Evolutionary conservation across 2,113 vertebrate species (phyloP).

Genomic region (rat (Rattus norvegicus)): DNA sequence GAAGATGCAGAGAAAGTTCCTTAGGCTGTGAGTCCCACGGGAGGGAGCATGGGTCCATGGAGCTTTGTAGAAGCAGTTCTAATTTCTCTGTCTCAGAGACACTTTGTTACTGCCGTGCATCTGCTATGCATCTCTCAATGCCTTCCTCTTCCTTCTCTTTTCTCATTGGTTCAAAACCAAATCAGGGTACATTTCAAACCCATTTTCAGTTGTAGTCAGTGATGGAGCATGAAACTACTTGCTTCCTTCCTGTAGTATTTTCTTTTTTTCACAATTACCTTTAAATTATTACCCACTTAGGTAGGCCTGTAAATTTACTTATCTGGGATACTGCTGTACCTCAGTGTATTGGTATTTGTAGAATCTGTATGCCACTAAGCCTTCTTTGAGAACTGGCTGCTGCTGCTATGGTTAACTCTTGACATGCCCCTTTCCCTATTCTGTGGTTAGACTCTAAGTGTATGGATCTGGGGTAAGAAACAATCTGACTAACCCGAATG

Average conservation of each 20-base stretch:
- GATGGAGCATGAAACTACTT: not conserved
- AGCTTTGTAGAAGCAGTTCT: not conserved
- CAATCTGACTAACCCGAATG: not conserved
- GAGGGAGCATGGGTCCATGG: not conserved
- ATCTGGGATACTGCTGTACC: not conserved
- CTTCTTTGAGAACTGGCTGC: not conserved
- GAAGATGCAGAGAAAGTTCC: not conserved
- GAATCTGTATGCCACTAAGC: no score
- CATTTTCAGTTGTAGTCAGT: not conserved
- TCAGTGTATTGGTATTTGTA: not conserved
- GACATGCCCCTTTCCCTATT: not conserved
- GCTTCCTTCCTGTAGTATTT: not conserved
- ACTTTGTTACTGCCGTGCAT: not conserved
- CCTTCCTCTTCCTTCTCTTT: not conserved
- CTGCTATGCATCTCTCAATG: no score
- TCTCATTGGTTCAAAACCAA: not conserved
- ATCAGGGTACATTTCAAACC: not conserved
- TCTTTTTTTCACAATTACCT: not conserved
- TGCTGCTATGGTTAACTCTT: not conserved
- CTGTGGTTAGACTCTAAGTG: not conserved
- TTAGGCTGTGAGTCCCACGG: not conserved
- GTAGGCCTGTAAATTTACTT: not conserved
- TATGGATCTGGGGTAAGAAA: not conserved
- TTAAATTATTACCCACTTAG: not conserved
- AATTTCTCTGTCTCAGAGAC: not conserved